phyloP scores from a whole-genome alignment of 1,140 invertebrate genomes.

The Cydia splendana region DNA sequence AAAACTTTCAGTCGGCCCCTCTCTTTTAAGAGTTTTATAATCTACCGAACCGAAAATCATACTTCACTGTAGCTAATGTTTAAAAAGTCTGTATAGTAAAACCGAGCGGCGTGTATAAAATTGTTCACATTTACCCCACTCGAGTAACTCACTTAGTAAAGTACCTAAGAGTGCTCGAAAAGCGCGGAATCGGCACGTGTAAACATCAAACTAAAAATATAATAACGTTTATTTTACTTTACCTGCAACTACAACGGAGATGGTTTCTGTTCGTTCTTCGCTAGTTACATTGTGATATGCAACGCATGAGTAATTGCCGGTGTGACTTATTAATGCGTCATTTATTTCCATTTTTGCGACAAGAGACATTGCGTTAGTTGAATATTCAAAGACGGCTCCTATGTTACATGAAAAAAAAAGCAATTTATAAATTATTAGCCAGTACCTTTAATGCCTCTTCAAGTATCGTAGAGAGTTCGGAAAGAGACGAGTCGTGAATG shows the following conservation, averaged over 20 bases:
- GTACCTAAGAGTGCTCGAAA: not conserved
- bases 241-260: constrained; percentile 58
- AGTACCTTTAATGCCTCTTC: not conserved
- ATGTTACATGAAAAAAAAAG: constrained; percentile 38
- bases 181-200: not conserved
- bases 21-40: too few species aligned
- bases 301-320: constrained; percentile 59
- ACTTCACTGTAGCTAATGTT: too few species aligned
- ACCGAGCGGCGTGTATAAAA: not conserved
- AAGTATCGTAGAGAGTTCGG: too few species aligned
- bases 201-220: constrained; percentile 18
- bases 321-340: constrained; percentile 49
- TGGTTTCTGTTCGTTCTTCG: constrained; percentile 39
- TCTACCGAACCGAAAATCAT: too few species aligned
- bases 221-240: constrained; percentile 23
- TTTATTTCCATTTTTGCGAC: constrained; percentile 56
- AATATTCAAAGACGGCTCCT: constrained; percentile 46
- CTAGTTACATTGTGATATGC: constrained; percentile 41
- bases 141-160: not conserved
- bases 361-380: constrained; percentile 45
- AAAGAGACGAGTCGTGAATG: too few species aligned
- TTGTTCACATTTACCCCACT: not conserved
- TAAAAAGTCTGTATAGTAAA: too few species aligned
- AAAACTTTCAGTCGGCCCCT: too few species aligned
- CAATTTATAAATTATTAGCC: not conserved